A percentile compares a stretch with the other conserved stretches of the same genome.
Conservation (phyloP, 2,113 vertebrate genomes). For the Barbus barbus region DNA sequence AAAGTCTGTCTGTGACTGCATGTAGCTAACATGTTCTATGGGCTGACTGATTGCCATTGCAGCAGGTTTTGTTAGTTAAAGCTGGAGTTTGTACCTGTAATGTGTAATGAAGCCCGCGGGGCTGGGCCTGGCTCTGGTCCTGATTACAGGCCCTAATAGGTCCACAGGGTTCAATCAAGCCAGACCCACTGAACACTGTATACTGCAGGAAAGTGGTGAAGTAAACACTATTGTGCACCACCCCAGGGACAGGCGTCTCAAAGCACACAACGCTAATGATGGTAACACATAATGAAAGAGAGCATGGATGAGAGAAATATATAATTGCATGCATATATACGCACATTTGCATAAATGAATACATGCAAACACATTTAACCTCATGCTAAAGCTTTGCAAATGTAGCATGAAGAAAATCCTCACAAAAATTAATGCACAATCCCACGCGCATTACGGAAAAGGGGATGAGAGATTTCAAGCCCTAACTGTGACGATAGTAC, state of each 20-base stretch:
- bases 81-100: slow-evolving; percentile 43
- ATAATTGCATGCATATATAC: not conserved
- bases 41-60: slow-evolving; percentile 9
- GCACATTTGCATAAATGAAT: not conserved
- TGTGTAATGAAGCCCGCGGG: slow-evolving; percentile 87
- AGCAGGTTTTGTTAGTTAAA: slow-evolving; percentile 39
- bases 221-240: slow-evolving; percentile 83
- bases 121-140: slow-evolving; percentile 60
- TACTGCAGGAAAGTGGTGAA: slow-evolving; percentile 79
- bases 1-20: not conserved
- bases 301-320: slow-evolving; percentile 39
- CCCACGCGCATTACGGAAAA: not conserved
- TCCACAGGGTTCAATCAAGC: slow-evolving; percentile 90
- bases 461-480: not conserved
- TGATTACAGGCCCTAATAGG: slow-evolving; percentile 79
- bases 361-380: slow-evolving; percentile 12
- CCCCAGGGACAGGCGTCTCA: slow-evolving; percentile 72
- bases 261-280: slow-evolving; percentile 71
- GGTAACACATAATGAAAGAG: slow-evolving; percentile 47
- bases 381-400: slow-evolving; percentile 3
- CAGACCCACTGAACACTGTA: slow-evolving; percentile 78
- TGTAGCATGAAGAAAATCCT: not conserved
- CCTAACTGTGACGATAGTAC: not conserved
- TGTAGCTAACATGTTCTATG: slow-evolving; percentile 16
- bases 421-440: slow-evolving; percentile 10